Evolutionary conservation across 2,888 invertebrate genomes (phyloP).

Genomic region (Eutolmus rufibarbis): DNA sequence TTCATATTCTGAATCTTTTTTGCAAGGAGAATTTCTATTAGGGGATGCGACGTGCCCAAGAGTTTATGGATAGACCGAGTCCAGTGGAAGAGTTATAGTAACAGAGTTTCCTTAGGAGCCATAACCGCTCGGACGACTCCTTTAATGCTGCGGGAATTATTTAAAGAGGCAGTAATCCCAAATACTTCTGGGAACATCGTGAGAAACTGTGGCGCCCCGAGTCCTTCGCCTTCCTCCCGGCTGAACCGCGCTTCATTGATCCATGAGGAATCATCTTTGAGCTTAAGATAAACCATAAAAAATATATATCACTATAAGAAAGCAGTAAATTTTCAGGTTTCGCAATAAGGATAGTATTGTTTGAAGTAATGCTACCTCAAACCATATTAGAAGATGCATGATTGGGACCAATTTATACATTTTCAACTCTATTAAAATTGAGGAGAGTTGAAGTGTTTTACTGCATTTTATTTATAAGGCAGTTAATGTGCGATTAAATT

Average conservation of each 20-base stretch:
- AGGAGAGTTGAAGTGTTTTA: neutral
- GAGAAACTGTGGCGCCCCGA: neutral
- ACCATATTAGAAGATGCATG: neutral
- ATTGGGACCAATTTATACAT: neutral
- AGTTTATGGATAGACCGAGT: neutral
- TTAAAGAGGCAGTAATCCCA: neutral
- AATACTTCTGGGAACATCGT: slow-evolving; percentile 6
- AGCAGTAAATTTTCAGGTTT: neutral
- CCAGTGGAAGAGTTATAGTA: neutral
- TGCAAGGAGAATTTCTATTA: neutral
- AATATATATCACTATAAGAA: neutral
- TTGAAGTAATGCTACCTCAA: neutral
- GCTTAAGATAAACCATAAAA: neutral
- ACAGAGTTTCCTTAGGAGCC: neutral
- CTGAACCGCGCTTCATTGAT: neutral
- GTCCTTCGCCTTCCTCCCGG: neutral
- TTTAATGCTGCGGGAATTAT: neutral
- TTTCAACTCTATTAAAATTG: neutral
- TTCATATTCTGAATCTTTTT: neutral
- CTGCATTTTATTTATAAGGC: neutral
- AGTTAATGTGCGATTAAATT: no score
- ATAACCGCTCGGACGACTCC: neutral
- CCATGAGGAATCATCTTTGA: neutral
- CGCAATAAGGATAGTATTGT: neutral
- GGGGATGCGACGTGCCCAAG: neutral